Base-by-base conservation (phyloP, 2,888 invertebrate species). In the Netelia inedita region DNA sequence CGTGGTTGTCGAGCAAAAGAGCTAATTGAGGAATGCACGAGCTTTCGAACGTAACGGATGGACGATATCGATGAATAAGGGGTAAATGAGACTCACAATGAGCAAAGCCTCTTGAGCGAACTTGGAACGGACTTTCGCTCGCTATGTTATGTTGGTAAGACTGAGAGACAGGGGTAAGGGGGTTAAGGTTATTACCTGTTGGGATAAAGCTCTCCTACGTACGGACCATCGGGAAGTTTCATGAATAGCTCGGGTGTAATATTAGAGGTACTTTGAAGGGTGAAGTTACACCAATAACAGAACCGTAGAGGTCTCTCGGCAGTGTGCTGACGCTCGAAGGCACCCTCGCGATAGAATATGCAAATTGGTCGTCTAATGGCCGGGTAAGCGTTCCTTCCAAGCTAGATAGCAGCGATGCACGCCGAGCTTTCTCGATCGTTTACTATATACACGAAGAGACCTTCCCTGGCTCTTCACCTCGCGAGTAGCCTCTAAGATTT, bases 241-340 rank as follows among this genome's bases (percentile, higher is more conserved):
- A 82, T 85, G 89, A 91, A 89, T 89, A 85, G 87, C 83, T 74
- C 23, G 76, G 81, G 86, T 85, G 83, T 89, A 88, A 91, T 90
- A 89, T 89, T 89, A 88, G 88, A 78, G 88, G 74, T 85, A 88
- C 85, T 91, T 91, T 88, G 88, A 88, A 86, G 87, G 86, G 83
- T 85, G 83, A 89, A 91, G 87, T 90, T 91, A 90, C 88, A 89
- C 87, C 86, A 88, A 89, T 90, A 89, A 88, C 86, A 89, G 88
- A 90, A 89, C 87, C 86, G 80, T 59, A 69, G 55, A 28, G 66
- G 8, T 73, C 28, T 23, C 61, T 8, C 16, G 23, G 14, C 23
- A 23, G 61, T 76, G 68, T 59, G 68, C 83, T 71, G 81, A 46
- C 74, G 83, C 87, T 82, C 80, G 79, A 82, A 87, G 83, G 83